Base-by-base conservation (phyloP, 2,888 invertebrate genomes). In the Diloba caeruleocephala region DNA sequence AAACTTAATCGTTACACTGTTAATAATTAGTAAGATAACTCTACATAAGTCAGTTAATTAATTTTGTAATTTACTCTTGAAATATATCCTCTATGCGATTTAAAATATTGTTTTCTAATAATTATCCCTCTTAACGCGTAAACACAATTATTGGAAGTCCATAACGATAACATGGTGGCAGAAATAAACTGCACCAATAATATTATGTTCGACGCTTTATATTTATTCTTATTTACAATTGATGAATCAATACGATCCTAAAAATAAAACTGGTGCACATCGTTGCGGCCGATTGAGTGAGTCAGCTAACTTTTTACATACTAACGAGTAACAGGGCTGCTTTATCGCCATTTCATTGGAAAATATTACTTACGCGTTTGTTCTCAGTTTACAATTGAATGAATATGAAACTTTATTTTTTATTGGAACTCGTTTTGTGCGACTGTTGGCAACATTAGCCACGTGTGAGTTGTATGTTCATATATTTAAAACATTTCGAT, bases 191-290 rank as follows among this genome's bases (percentile, higher is more conserved):
- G 31, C 13, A 13, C 1, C 19, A 36, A 29, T 14, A 26, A 10
- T 28, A 36, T 41, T 45, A 8, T 28, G 15, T 33, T 37, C 3
- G 31, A 34, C 10, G 14, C 32, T 48, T 49, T 57, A 62, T 17
- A 36, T 55, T 39, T 60, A 57, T 68, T 46, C 65, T 58, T 56
- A 46, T 64, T 52, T 53, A 50, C 53, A 51, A 41, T 41, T 31
- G 36, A 36, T 64, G 59, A 71, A 61, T 62, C 52, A 51, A 71
- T n/a, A 53, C 36, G 17, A 3, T 46, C 37, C 50, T 56, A 61
- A 76, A n/a, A 76, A 80, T 77, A 67, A 74, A 76, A 78, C 58
- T 66, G 71, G 75, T 80, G 71, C 71, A 74, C 63, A 71, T 63
- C 58, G 67, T 73, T 69, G 75, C 68, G 39, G 55, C 37, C 68